Base-by-base conservation (phyloP, 1,140 invertebrate species). In the Procambarus clarkii region DNA sequence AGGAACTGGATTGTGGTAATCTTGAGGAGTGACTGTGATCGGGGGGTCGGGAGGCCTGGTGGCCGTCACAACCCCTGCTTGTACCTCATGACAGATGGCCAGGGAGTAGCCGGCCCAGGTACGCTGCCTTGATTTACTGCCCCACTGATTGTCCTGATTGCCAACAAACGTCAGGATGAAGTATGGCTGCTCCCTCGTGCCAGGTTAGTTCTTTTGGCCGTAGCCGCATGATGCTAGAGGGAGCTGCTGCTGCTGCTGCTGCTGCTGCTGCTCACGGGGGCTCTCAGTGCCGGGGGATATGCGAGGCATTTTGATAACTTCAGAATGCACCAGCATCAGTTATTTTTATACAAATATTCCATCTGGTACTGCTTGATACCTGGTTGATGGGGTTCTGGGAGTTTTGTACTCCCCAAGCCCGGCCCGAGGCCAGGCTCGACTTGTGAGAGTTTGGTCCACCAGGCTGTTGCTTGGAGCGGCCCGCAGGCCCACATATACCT, bases 121-220 rank as follows among this genome's bases (percentile, higher is more conserved):
- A 89, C 60, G 48, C 50, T 21, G 69, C 46, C 45, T 58, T 89
- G 87, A 89, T 89, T 89, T 89, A 89, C 87, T 82, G 87, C 87
- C 64, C 48, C 50, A 82, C 87, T 89, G 87, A 89, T 89, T 89
- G 87, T 89, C 87, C 79, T 82, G 87, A 82, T 89, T 89, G 87
- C 87, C 87, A 89, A 89, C 79, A 89, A 89, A 89, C 58, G 87
- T 89, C 87, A 89, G 82, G 58, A 89, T 89, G 87, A 89, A 89
- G 87, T 89, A 89, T 89, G 87, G 60, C 71, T 74, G 79, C 79
- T 60, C 79, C 44, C 8, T 58, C 87, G 34, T 89, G 87, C 87
- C 87, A 89, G 79, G 21, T 76, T 76, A 34, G 76, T 71, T 82
- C 80, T 76, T 58, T 58, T 74, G 78, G 79, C 50, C 44, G 46